These are phyloP conservation scores for Caranx ignobilis DNA, from an alignment of 2,113 vertebrate species.

Conservation along the genomic window DNA sequence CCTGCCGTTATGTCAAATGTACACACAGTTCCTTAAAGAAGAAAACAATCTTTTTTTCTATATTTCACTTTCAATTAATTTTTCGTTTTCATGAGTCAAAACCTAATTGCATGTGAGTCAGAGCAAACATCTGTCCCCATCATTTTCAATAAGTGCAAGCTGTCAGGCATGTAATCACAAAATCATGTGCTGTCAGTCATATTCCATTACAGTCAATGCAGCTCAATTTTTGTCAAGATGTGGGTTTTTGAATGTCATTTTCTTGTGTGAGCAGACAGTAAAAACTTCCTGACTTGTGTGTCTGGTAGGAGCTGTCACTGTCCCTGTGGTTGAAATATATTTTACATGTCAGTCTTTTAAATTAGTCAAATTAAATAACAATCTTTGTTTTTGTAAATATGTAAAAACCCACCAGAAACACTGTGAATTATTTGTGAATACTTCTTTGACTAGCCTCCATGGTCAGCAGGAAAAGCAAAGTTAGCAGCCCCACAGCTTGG, in stretches of 20 bases:
- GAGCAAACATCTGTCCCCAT: constrained; percentile 84
- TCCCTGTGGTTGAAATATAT: not conserved
- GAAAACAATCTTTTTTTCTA: constrained; percentile 65
- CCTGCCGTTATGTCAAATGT: constrained; percentile 46
- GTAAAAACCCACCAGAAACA: constrained; percentile 1
- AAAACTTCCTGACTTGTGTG: constrained; percentile 53
- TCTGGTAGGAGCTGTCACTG: constrained; percentile 49
- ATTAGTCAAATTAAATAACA: not conserved
- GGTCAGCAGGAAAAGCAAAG: constrained; percentile 58
- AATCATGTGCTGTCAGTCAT: constrained; percentile 83
- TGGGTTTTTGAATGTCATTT: constrained; percentile 56
- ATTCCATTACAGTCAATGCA: constrained; percentile 66
- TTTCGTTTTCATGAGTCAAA: constrained; percentile 81
- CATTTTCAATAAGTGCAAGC: constrained; percentile 81
- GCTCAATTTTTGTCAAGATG: constrained; percentile 68
- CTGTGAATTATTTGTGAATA: constrained; percentile 32
- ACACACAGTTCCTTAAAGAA: constrained; percentile 27
- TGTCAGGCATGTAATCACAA: constrained; percentile 85
- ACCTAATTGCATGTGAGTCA: constrained; percentile 78
- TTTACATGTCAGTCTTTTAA: constrained; percentile 19
- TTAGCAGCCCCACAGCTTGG: constrained; percentile 51
- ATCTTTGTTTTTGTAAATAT: constrained; percentile 8
- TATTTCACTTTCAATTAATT: constrained; percentile 82
- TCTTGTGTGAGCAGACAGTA: constrained; percentile 43
- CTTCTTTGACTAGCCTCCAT: constrained; percentile 15